Percentiles rank a stretch among this genome's conserved stretches.
These are phyloP conservation scores for Bellardia bayeri DNA, from an alignment of 2,888 invertebrate species.

Conservation along the genomic window DNA sequence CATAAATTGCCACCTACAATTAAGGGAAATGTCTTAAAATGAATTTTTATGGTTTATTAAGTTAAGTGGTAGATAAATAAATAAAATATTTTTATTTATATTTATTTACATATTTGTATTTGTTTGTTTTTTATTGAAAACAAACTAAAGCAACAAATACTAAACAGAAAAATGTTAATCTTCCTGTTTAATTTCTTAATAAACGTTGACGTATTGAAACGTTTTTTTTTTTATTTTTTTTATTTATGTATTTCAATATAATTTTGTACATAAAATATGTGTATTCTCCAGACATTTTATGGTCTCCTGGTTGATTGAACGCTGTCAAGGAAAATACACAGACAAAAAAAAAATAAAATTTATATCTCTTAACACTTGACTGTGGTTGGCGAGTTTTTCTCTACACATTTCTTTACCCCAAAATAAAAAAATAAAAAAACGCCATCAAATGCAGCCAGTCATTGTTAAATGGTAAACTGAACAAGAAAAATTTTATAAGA, in stretches of 20 bases:
- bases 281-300: conserved; percentile 61
- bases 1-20: not conserved
- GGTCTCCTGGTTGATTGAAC: conserved; percentile 71
- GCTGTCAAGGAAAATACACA: conserved; percentile 68
- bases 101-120: too few species aligned
- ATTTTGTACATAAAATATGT: conserved; percentile 19
- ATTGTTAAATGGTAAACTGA: conserved; percentile 24
- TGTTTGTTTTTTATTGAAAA: too few species aligned
- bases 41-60: not conserved
- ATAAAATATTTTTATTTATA: not conserved
- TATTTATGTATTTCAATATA: conserved; percentile 14
- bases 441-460: conserved; percentile 44
- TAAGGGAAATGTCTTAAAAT: not conserved
- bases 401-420: conserved; percentile 20
- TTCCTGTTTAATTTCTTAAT: conserved; percentile 33
- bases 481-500: conserved; percentile 14
- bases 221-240: too few species aligned
- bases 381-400: not conserved
- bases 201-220: conserved; percentile 43
- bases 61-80: not conserved
- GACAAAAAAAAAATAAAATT: conserved; percentile 28
- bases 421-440: conserved; percentile 15
- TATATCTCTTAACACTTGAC: conserved; percentile 38
- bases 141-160: too few species aligned
- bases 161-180: not conserved